Evolutionary conservation across 2,797 vertebrate species (phyloP).

Genomic region (Cryptoprocta ferox): DNA sequence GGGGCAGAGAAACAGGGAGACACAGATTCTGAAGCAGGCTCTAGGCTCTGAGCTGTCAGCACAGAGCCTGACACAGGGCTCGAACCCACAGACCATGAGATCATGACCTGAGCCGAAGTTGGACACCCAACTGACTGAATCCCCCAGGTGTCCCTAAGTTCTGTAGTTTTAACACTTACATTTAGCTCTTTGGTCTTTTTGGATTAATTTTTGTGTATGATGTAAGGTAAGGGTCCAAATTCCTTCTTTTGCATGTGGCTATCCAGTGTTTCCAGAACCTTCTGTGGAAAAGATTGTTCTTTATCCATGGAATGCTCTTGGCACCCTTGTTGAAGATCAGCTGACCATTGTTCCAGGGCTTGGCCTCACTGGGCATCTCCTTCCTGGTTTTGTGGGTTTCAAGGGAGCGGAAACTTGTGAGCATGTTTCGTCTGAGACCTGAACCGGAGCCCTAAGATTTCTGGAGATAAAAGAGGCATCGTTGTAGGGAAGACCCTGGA

Average conservation of each 20-base stretch:
- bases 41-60: neutral
- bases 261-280: neutral
- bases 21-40: neutral
- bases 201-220: neutral
- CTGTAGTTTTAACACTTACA: too few species aligned
- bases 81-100: neutral
- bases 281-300: neutral
- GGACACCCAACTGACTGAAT: fast-evolving
- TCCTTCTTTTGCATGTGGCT: neutral
- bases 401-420: neutral
- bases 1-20: neutral
- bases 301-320: neutral
- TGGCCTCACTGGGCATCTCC: neutral
- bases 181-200: neutral
- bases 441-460: neutral
- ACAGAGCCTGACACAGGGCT: neutral
- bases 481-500: neutral
- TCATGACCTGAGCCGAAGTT: neutral
- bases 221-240: neutral
- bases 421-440: neutral
- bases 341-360: neutral
- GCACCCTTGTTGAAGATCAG: neutral
- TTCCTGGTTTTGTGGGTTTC: neutral
- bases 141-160: neutral
- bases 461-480: neutral